Evolutionary conservation across 2,888 invertebrate species (phyloP).

Genomic region (Hyalella azteca): DNA sequence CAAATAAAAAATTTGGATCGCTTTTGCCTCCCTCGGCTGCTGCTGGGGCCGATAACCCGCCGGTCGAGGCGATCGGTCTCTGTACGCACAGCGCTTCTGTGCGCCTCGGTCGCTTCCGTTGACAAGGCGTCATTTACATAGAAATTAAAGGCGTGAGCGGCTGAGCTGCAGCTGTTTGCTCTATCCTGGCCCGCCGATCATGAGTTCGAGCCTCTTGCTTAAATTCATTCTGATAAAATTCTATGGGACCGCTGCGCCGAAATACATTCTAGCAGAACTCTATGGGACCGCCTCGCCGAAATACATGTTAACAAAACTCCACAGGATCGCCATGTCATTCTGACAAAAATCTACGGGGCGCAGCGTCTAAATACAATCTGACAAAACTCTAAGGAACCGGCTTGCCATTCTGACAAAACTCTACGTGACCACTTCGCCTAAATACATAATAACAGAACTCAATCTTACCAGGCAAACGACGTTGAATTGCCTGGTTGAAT

Average conservation of each 20-base stretch:
- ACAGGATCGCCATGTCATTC: too few species aligned
- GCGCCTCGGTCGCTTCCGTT: constrained; percentile 12
- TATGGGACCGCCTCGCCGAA: not conserved
- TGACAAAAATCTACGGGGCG: too few species aligned
- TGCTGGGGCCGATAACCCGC: too few species aligned
- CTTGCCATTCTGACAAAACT: too few species aligned
- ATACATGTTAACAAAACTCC: not conserved
- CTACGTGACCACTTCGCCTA: not conserved
- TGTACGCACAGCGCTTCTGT: not conserved
- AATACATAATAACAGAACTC: not conserved
- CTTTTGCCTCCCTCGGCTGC: too few species aligned
- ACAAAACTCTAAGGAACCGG: too few species aligned
- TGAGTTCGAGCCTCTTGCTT: not conserved
- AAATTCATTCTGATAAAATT: not conserved
- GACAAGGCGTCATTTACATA: constrained; percentile 36
- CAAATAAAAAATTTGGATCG: too few species aligned
- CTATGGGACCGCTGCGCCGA: not conserved
- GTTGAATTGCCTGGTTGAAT: too few species aligned
- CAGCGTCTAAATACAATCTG: too few species aligned
- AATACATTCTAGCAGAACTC: constrained; percentile 1
- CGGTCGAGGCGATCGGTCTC: not conserved
- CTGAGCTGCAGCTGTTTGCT: constrained; percentile 33
- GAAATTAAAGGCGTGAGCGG: constrained; percentile 27
- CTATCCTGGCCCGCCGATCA: constrained; percentile 18
- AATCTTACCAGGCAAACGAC: too few species aligned